Conservation (phyloP, 2,888 invertebrate genomes). For the Aethes cnicana region DNA sequence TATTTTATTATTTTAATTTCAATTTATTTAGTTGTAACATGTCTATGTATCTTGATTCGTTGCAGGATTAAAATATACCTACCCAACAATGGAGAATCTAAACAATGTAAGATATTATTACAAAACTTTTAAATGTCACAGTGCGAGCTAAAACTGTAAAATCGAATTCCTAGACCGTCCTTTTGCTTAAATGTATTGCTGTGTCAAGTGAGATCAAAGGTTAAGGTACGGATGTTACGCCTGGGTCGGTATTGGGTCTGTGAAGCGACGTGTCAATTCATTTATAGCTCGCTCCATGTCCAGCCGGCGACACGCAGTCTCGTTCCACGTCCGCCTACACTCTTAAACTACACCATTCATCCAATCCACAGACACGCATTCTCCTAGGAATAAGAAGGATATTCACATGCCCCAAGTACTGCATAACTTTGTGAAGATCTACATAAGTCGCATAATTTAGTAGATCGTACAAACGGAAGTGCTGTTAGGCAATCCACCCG, state of each 20-base stretch:
- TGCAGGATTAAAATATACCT: too few relatives aligned
- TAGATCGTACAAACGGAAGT: conserved; percentile 55
- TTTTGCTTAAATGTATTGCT: conserved; percentile 2
- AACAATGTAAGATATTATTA: too few relatives aligned
- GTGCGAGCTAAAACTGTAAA: too few relatives aligned
- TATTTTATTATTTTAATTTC: too few relatives aligned
- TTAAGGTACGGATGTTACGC: not conserved
- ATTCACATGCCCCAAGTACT: not conserved
- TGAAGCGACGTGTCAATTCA: conserved; percentile 3
- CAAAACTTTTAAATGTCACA: too few relatives aligned
- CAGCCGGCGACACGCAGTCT: conserved; percentile 53
- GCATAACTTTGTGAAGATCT: conserved; percentile 41
- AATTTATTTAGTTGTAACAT: too few relatives aligned
- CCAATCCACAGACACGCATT: not conserved
- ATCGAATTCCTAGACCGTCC: not conserved
- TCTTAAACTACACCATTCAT: conserved; percentile 1
- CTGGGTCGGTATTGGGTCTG: not conserved
- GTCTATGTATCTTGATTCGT: too few relatives aligned
- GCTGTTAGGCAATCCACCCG: conserved; percentile 50
- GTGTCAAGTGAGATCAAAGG: not conserved
- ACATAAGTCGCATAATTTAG: conserved; percentile 54
- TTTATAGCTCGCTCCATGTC: conserved; percentile 40
- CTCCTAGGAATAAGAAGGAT: not conserved
- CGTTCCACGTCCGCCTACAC: conserved; percentile 33
- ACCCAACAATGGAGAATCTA: too few relatives aligned